phyloP scores from a whole-genome alignment of 2,113 vertebrate genomes.

The Galemys pyrenaicus region DNA sequence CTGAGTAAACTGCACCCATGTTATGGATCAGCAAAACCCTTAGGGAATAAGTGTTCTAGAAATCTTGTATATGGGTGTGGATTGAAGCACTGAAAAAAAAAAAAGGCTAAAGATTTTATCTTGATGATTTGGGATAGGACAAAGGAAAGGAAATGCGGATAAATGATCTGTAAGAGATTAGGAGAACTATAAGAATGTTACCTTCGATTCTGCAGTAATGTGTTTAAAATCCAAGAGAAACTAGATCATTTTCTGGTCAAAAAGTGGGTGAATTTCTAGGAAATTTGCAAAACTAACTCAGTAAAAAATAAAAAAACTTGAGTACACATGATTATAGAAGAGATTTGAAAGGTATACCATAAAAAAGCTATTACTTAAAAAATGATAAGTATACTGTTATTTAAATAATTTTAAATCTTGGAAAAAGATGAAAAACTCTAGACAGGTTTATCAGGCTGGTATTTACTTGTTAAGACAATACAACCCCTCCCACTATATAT shows the following conservation, averaged over 20 bases:
- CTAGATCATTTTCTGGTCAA: background rate
- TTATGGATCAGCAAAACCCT: background rate
- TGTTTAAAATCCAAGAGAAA: background rate
- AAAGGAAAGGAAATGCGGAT: background rate
- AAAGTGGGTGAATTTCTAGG: background rate
- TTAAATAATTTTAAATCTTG: background rate
- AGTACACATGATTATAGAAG: background rate
- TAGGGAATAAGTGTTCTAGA: background rate
- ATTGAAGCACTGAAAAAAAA: background rate
- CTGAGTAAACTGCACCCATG: background rate
- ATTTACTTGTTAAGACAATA: background rate
- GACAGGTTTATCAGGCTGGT: background rate
- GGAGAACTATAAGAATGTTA: background rate
- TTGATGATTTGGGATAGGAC: background rate
- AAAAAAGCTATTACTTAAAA: background rate
- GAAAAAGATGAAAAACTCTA: background rate
- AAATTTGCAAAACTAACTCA: slow-evolving; percentile 10
- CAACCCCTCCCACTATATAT: background rate
- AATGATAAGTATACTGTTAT: background rate
- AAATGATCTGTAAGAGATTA: background rate
- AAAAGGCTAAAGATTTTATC: background rate
- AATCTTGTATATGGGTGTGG: background rate
- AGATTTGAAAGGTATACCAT: background rate
- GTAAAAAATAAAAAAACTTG: background rate
- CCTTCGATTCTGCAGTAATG: background rate